Percentiles rank a stretch among this genome's conserved stretches.
phyloP scores from a whole-genome alignment of 2,888 invertebrate genomes.

The Philereme vetulata region DNA sequence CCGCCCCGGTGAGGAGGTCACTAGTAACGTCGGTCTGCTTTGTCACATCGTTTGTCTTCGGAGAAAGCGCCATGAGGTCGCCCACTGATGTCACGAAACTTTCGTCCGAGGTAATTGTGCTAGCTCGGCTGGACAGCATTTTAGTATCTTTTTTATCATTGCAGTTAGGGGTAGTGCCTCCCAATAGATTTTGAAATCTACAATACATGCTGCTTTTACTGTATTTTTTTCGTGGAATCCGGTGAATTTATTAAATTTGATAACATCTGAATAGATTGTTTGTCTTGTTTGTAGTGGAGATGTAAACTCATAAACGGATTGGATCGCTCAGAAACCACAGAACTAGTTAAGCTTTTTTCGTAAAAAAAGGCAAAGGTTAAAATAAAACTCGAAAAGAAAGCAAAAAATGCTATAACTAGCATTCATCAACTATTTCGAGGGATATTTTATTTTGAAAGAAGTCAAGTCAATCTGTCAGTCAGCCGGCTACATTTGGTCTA shows the following conservation, averaged over 20 bases:
- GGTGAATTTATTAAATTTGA: slow-evolving; percentile 52
- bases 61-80: slow-evolving; percentile 72
- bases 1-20: slow-evolving; percentile 69
- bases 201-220: slow-evolving; percentile 57
- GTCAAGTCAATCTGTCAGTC: too few species aligned
- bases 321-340: slow-evolving; percentile 24
- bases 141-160: slow-evolving; percentile 32
- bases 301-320: slow-evolving; percentile 6
- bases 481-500: too few species aligned
- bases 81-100: slow-evolving; percentile 67
- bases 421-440: slow-evolving; percentile 49
- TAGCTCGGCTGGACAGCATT: slow-evolving; percentile 60
- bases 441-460: slow-evolving; percentile 46
- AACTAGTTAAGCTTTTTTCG: slow-evolving; percentile 34
- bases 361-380: neutral
- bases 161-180: slow-evolving; percentile 41
- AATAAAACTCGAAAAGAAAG: slow-evolving; percentile 35
- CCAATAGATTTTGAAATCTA: slow-evolving; percentile 58
- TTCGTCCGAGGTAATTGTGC: slow-evolving; percentile 59
- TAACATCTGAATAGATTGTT: slow-evolving; percentile 58
- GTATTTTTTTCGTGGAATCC: slow-evolving; percentile 48
- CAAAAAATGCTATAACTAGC: slow-evolving; percentile 38
- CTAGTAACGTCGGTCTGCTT: slow-evolving; percentile 58
- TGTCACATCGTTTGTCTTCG: slow-evolving; percentile 48
- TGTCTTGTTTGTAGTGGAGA: neutral